Evolutionary conservation across 2,113 vertebrate genomes (phyloP).

Genomic region (Heterotis niloticus): DNA sequence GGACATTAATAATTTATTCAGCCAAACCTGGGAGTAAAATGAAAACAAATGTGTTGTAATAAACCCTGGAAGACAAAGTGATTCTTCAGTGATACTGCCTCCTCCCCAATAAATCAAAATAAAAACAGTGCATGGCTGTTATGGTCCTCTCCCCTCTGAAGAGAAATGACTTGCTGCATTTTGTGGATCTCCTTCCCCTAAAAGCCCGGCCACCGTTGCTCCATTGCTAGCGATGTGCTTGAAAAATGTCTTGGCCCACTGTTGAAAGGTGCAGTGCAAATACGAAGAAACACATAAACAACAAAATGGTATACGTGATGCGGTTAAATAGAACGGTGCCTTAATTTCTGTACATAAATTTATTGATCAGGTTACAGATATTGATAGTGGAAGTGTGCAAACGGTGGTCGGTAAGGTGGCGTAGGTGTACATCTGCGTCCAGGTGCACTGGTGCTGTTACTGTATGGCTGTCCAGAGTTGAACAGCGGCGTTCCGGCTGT

Average conservation of each 20-base stretch:
- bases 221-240: background rate
- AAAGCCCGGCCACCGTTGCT: background rate
- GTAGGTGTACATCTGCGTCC: too few species aligned
- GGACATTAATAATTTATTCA: constrained; percentile 67
- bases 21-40: constrained; percentile 64
- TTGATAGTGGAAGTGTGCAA: too few species aligned
- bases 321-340: too few species aligned
- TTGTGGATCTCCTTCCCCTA: background rate
- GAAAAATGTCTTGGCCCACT: background rate
- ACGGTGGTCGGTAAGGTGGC: too few species aligned
- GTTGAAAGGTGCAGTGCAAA: background rate
- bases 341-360: too few species aligned
- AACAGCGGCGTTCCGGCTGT: too few species aligned
- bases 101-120: constrained; percentile 64
- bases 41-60: constrained; percentile 71
- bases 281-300: background rate
- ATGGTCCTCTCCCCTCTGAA: background rate
- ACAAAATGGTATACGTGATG: background rate
- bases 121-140: constrained; percentile 61
- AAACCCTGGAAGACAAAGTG: constrained; percentile 66
- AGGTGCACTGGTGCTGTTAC: too few species aligned
- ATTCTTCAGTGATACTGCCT: constrained; percentile 62
- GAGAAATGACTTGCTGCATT: constrained; percentile 50
- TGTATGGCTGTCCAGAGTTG: too few species aligned
- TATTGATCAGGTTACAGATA: too few species aligned